Percentiles rank a stretch among this genome's conserved stretches.
Evolutionary conservation across 2,888 invertebrate species (phyloP).

Genomic region (Trissolcus brochymenae): DNA sequence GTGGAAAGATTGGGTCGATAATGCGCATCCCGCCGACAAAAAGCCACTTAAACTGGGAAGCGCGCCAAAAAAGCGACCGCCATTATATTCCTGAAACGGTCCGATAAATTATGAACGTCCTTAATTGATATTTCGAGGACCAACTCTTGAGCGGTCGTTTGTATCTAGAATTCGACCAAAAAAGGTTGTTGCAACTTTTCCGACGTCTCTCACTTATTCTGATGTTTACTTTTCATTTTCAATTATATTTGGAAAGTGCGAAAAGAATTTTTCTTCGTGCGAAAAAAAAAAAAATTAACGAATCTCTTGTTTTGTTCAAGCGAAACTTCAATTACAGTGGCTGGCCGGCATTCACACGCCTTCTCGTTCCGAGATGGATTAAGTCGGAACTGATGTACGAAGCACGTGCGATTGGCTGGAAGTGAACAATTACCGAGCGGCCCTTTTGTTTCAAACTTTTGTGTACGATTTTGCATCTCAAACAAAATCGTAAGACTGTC

Average conservation of each 20-base stretch:
- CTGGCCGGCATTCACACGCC: constrained; percentile 52
- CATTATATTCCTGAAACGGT: constrained; percentile 18
- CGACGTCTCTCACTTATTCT: too few relatives aligned
- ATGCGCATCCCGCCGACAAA: constrained; percentile 67
- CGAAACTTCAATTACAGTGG: constrained; percentile 58
- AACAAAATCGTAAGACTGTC: neutral
- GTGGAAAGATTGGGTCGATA: constrained; percentile 63
- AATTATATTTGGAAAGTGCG: constrained; percentile 30
- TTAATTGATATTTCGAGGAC: constrained; percentile 36
- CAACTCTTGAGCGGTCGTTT: neutral
- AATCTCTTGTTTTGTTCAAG: constrained; percentile 50
- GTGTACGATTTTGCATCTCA: constrained; percentile 22
- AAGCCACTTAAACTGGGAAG: constrained; percentile 64
- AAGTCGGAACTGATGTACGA: constrained; percentile 58
- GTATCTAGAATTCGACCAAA: too few relatives aligned
- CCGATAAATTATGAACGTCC: constrained; percentile 24
- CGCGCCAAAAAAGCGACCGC: constrained; percentile 63
- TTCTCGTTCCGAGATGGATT: constrained; percentile 64
- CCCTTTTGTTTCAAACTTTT: constrained; percentile 48
- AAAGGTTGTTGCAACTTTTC: too few relatives aligned
- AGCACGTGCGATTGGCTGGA: constrained; percentile 59
- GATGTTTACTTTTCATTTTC: constrained; percentile 16
- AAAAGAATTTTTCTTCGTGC: neutral
- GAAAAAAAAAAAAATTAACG: constrained; percentile 4
- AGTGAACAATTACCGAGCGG: constrained; percentile 56